These are phyloP conservation scores for Acanthosepion pharaonis DNA, from an alignment of 2,888 invertebrate species.

Conservation along the genomic window DNA sequence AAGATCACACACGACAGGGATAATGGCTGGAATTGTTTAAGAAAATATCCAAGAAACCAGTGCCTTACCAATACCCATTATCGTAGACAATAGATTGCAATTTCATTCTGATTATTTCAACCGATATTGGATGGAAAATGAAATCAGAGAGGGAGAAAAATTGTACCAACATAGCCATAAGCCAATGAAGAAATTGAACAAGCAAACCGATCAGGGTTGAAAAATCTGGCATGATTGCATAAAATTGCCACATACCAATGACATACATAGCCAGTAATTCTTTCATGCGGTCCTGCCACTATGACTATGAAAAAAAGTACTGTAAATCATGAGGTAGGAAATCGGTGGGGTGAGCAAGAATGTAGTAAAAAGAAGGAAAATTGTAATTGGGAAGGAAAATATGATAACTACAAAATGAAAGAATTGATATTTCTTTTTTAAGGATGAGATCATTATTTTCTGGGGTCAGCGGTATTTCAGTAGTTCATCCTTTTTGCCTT, in stretches of 20 bases:
- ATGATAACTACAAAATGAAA: background rate
- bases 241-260: background rate
- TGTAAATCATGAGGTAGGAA: too few relatives aligned
- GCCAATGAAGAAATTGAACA: background rate
- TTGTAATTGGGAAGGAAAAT: background rate
- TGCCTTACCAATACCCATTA: background rate
- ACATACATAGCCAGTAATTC: background rate
- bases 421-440: background rate
- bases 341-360: too few relatives aligned
- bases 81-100: background rate
- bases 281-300: background rate
- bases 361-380: too few relatives aligned
- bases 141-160: background rate
- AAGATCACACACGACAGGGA: background rate
- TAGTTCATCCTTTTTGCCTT: background rate
- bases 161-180: background rate
- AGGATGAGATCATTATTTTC: background rate
- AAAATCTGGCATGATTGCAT: background rate
- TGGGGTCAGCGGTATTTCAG: background rate
- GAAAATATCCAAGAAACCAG: too few relatives aligned
- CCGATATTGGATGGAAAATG: background rate
- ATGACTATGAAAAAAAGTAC: background rate
- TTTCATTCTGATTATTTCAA: background rate
- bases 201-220: background rate
- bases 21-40: too few relatives aligned